Evolutionary conservation across 2,113 vertebrate genomes (phyloP).

Genomic region (Stigmatopora argus): DNA sequence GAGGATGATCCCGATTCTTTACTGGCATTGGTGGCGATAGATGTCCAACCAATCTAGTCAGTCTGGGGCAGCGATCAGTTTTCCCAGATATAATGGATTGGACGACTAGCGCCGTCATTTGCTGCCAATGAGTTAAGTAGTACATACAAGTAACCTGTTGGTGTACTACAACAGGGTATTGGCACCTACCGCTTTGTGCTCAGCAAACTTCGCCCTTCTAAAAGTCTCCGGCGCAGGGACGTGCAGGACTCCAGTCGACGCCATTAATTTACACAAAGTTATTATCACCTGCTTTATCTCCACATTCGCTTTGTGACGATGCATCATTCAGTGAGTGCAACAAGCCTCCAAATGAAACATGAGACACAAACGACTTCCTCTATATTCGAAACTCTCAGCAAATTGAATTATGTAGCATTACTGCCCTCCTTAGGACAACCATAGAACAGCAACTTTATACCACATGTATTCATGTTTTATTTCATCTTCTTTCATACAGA

Average conservation of each 20-base stretch:
- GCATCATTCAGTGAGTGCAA: constrained; percentile 40
- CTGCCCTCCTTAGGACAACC: background rate
- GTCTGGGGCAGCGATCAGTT: too few relatives aligned
- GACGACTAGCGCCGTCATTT: too few relatives aligned
- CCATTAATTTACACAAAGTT: constrained; percentile 55
- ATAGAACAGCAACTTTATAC: background rate
- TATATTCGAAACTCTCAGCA: background rate
- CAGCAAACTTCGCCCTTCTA: constrained; percentile 67
- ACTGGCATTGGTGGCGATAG: too few relatives aligned
- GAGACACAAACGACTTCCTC: background rate
- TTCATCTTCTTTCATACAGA: background rate
- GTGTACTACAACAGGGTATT: too few relatives aligned
- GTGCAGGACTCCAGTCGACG: constrained; percentile 37
- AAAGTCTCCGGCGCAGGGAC: constrained; percentile 67
- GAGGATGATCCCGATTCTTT: too few relatives aligned
- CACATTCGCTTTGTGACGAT: constrained; percentile 41
- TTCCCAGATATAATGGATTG: too few relatives aligned
- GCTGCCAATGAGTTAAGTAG: too few relatives aligned
- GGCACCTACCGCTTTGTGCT: constrained; percentile 50
- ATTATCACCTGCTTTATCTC: constrained; percentile 63
- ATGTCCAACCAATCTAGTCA: too few relatives aligned
- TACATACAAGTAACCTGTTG: too few relatives aligned
- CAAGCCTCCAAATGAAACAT: too few relatives aligned
- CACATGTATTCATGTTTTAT: background rate
- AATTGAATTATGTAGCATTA: background rate